A percentile compares a stretch with the other conserved stretches of the same genome.
phyloP scores from a whole-genome alignment of 1,140 invertebrate genomes.

The Drosophila tsacasi region DNA sequence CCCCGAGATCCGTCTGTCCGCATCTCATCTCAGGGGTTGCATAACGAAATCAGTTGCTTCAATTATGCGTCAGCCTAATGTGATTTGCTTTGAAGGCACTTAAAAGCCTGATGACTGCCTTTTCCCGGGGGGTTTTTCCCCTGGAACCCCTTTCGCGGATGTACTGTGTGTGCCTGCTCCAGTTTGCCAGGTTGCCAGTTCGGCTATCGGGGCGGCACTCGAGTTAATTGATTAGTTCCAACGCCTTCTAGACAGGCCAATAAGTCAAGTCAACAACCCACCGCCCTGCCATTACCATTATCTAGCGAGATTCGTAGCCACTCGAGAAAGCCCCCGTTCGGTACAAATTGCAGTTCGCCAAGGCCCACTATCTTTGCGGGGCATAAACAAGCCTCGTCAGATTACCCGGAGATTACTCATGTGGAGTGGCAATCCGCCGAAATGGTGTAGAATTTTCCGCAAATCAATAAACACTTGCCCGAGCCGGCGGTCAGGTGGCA shows the following conservation, averaged over 20 bases:
- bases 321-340: conserved; percentile 23
- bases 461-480: conserved; percentile 43
- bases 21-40: conserved; percentile 43
- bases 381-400: conserved; percentile 27
- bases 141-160: neutral
- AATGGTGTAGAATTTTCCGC: conserved; percentile 29
- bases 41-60: conserved; percentile 69
- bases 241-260: conserved; percentile 42
- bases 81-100: conserved; percentile 69
- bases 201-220: conserved; percentile 53
- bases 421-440: conserved; percentile 11
- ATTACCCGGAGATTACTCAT: conserved; percentile 38
- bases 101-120: conserved; percentile 23
- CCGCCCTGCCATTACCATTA: conserved; percentile 21
- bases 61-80: conserved; percentile 68
- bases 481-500: neutral
- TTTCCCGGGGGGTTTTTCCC: neutral
- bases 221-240: conserved; percentile 78
- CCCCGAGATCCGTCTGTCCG: conserved; percentile 8
- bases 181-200: conserved; percentile 24
- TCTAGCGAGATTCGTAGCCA: conserved; percentile 35
- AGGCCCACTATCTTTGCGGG: conserved; percentile 42
- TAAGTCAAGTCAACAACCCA: conserved; percentile 32
- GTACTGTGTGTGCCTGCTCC: conserved; percentile 23
- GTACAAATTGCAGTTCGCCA: conserved; percentile 35